Base-by-base conservation (phyloP, 2,888 invertebrate species). In the Scaptomyza flava region DNA sequence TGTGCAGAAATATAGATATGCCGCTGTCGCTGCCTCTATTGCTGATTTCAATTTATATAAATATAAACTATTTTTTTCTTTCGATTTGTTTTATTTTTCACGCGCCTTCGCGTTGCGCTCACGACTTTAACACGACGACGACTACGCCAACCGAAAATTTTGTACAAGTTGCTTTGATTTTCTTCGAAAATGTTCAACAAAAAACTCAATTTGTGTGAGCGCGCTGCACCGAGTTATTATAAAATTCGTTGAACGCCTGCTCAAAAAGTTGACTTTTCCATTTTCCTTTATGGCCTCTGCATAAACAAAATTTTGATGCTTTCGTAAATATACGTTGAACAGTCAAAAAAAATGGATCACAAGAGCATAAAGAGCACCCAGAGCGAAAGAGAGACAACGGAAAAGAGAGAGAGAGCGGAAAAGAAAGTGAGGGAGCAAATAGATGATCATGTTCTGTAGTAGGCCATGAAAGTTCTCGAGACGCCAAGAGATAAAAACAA, bases 21-120 rank as follows among this genome's bases (percentile, higher is more conserved):
- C 20, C 45, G 61, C 45, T 70, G 48, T 51, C 68, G 47, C 56
- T 59, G 73, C 36, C 14, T 61, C 56, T 62, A 63, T n/a, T 54
- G 38, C 63, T 54, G 42, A 58, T 60, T 50, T 63, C 56, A 68
- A 72, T 74, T 62, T 77, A 61, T 67, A 47, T 65, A 62, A 43
- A 48, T 60, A 67, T 53, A 48, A 43, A 46, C 34, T 53, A 38
- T 52, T 12, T 36, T 36, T 56, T 61, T 66, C 56, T 53, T 65
- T 66, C 62, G 38, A 38, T 38, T 38, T 14, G 38, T 60, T 53
- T 76, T 51, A 47, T 74, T 70, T 68, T 80, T 80, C 66, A 81
- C 85, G 81, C 87, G 90, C 80, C 89, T 87, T 87, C 81, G 85
- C 87, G 90, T 89, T 88, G 89, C 84, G 83, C 87, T 79, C 83